Evolutionary conservation across 2,888 invertebrate genomes (phyloP).

Genomic region (Silvanus unidentatus): DNA sequence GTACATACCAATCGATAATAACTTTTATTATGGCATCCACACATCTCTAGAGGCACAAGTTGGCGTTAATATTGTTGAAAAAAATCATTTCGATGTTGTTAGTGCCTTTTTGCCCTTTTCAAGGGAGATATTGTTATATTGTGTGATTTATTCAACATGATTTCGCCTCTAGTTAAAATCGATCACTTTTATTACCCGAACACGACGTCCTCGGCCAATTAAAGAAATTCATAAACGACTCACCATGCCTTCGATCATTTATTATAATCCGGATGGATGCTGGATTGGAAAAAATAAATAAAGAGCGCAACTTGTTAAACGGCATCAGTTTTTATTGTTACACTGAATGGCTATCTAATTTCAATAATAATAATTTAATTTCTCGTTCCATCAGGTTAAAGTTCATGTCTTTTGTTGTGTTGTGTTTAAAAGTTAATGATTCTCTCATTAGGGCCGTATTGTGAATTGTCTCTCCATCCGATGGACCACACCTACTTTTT

Average conservation of each 20-base stretch:
- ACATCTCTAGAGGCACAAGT: slow-evolving; percentile 35
- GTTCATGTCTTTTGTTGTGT: slow-evolving; percentile 32
- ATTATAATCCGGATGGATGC: too few species aligned
- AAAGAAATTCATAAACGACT: too few species aligned
- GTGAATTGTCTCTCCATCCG: slow-evolving; percentile 33
- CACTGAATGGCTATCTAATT: slow-evolving; percentile 5
- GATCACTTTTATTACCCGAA: neutral
- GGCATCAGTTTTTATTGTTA: neutral
- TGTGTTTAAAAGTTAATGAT: too few species aligned
- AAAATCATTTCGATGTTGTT: too few species aligned
- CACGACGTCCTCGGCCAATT: too few species aligned
- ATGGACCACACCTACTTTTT: slow-evolving; percentile 27
- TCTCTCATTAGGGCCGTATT: slow-evolving; percentile 36
- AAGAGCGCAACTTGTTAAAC: too few species aligned
- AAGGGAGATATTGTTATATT: slow-evolving; percentile 9
- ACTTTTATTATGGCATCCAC: slow-evolving; percentile 40
- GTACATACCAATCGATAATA: slow-evolving; percentile 45
- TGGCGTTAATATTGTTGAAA: too few species aligned
- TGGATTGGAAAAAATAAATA: too few species aligned
- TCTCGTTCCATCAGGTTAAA: slow-evolving; percentile 24
- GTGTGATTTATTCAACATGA: slow-evolving; percentile 3
- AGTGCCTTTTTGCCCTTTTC: too few species aligned
- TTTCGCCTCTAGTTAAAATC: neutral
- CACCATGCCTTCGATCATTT: too few species aligned
- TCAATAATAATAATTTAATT: slow-evolving; percentile 11